Percentiles rank a stretch among this genome's conserved stretches.
Evolutionary conservation across 2,888 invertebrate species (phyloP).

Genomic region (Metellina segmentata): DNA sequence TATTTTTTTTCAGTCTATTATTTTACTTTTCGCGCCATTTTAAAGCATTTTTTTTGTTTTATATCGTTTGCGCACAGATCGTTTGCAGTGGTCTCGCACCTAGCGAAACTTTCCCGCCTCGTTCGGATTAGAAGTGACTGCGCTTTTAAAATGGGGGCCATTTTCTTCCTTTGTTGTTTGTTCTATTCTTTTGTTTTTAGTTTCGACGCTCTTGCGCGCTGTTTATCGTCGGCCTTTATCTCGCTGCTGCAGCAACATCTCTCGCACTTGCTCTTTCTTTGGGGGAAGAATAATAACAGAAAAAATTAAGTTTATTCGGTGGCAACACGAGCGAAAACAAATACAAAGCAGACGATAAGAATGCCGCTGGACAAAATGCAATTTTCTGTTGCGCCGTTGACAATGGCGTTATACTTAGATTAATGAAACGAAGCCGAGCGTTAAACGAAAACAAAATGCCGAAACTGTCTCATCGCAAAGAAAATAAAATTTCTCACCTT

Average conservation of each 20-base stretch:
- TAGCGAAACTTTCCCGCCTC: conserved; percentile 33
- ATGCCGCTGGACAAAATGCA: conserved; percentile 41
- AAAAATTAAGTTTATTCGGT: conserved; percentile 63
- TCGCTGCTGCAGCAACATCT: conserved; percentile 44
- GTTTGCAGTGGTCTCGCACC: conserved; percentile 23
- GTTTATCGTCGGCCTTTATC: conserved; percentile 63
- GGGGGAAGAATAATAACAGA: conserved; percentile 2
- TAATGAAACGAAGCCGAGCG: conserved; percentile 40
- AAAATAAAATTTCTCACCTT: conserved; percentile 23
- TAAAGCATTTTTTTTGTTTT: conserved; percentile 12
- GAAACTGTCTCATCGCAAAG: background rate
- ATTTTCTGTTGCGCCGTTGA: conserved; percentile 39
- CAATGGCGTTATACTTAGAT: conserved; percentile 21
- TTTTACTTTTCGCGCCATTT: conserved; percentile 3
- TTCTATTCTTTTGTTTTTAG: conserved; percentile 7
- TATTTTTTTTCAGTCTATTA: background rate
- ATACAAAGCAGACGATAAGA: conserved; percentile 57
- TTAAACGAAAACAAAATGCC: conserved; percentile 19
- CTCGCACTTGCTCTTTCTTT: background rate
- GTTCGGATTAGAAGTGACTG: conserved; percentile 52
- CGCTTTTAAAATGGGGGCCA: conserved; percentile 26
- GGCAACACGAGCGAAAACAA: conserved; percentile 29
- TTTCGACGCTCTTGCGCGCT: conserved; percentile 24
- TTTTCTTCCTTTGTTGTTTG: conserved; percentile 33
- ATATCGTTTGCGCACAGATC: conserved; percentile 1